Conservation (phyloP, 2,888 invertebrate species). For the Megalurothrips usitatus region DNA sequence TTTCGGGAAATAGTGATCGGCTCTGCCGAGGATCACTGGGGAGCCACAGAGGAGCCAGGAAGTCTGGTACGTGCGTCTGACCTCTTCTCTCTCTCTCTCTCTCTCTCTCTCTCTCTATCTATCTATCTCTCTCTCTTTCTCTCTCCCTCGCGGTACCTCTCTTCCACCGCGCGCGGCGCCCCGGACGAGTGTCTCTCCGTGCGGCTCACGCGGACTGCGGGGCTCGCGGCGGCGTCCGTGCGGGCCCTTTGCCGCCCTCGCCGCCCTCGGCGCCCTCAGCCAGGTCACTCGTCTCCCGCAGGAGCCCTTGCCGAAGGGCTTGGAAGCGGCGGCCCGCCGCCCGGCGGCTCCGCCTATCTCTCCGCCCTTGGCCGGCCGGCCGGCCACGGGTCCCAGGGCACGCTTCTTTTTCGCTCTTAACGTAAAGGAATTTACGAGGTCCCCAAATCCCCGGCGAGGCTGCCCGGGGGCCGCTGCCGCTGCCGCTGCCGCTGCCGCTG, state of each 20-base stretch:
- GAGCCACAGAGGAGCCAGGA: background rate
- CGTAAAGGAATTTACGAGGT: conserved; percentile 23
- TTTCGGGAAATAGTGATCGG: background rate
- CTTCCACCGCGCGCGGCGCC: too few species aligned
- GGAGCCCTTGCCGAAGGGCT: too few species aligned
- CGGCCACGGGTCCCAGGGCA: background rate
- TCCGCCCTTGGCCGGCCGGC: background rate
- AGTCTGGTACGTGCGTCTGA: background rate
- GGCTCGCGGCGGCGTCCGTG: too few species aligned
- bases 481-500: too few species aligned
- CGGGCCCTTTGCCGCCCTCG: too few species aligned
- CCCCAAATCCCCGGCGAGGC: conserved; percentile 11
- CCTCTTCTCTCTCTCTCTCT: background rate
- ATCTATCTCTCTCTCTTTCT: background rate
- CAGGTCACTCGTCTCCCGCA: too few species aligned
- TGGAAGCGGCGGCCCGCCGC: too few species aligned
- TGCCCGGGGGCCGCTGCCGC: background rate
- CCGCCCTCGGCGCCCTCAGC: too few species aligned
- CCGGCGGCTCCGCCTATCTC: background rate
- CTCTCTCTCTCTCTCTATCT: background rate
- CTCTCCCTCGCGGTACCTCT: background rate
- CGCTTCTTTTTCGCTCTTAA: conserved; percentile 22
- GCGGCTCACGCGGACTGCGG: too few species aligned
- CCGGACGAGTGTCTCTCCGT: too few species aligned
- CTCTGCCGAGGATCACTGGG: background rate